Evolutionary conservation across 2,113 vertebrate species (phyloP).

Genomic region (Ceyx margarethae): DNA sequence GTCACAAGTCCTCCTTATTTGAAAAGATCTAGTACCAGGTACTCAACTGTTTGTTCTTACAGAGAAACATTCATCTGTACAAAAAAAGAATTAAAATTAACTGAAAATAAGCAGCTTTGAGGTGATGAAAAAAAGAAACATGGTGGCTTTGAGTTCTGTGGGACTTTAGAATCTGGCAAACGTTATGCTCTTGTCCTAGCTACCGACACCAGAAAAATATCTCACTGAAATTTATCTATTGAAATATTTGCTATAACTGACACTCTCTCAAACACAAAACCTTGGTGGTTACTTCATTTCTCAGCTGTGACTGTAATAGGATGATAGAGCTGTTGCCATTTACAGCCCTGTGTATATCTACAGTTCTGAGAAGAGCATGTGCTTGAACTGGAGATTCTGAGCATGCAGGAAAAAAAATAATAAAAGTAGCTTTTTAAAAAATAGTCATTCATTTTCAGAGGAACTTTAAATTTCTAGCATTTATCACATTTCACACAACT

Average conservation of each 20-base stretch:
- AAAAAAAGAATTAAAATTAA: background rate
- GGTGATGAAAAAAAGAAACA: background rate
- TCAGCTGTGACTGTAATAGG: background rate
- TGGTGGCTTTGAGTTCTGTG: background rate
- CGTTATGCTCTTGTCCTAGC: background rate
- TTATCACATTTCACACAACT: conserved; percentile 24
- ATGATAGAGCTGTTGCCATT: conserved; percentile 4
- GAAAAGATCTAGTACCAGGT: background rate
- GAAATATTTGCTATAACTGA: background rate
- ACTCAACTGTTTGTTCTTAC: background rate
- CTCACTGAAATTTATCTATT: background rate
- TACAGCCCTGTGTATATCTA: background rate
- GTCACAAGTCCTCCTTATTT: background rate
- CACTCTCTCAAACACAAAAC: background rate
- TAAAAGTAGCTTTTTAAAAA: background rate
- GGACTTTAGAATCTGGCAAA: background rate
- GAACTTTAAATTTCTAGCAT: background rate
- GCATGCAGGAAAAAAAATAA: background rate
- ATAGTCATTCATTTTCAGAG: background rate
- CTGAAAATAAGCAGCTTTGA: background rate
- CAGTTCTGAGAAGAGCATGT: background rate
- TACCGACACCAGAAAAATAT: background rate
- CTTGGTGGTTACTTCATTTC: background rate
- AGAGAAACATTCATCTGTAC: background rate
- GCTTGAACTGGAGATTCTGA: background rate